Conservation (phyloP, 2,113 vertebrate species). For the Antechinus stuartii region DNA sequence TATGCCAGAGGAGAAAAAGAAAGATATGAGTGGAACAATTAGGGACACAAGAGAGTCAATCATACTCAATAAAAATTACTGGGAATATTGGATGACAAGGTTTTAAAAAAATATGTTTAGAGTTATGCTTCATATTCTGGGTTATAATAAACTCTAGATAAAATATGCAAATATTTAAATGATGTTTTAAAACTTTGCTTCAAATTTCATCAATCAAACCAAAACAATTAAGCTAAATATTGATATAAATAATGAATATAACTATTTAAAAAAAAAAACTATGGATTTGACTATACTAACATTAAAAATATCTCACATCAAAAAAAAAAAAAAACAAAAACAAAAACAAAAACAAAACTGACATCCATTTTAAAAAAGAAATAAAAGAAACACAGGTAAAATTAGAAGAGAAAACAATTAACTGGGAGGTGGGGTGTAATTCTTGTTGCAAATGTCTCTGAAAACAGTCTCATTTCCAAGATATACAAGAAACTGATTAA, state of each 20-base stretch:
- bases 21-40: not conserved
- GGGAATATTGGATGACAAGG: not conserved
- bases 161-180: not conserved
- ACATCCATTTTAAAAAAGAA: not conserved
- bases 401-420: not conserved
- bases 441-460: no score
- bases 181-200: not conserved
- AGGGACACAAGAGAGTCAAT: not conserved
- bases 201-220: not conserved
- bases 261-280: not conserved
- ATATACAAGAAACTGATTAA: no score
- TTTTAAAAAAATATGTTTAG: not conserved
- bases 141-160: not conserved
- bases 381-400: not conserved
- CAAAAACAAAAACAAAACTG: not conserved
- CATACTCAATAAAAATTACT: not conserved
- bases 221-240: not conserved
- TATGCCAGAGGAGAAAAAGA: not conserved
- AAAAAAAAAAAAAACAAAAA: not conserved
- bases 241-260: not conserved
- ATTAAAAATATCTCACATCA: not conserved
- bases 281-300: not conserved
- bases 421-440: no score
- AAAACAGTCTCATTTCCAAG: no score
- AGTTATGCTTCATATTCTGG: not conserved